These are phyloP conservation scores for Intellagama lesueurii DNA, from an alignment of 2,797 vertebrate genomes.

Conservation along the genomic window DNA sequence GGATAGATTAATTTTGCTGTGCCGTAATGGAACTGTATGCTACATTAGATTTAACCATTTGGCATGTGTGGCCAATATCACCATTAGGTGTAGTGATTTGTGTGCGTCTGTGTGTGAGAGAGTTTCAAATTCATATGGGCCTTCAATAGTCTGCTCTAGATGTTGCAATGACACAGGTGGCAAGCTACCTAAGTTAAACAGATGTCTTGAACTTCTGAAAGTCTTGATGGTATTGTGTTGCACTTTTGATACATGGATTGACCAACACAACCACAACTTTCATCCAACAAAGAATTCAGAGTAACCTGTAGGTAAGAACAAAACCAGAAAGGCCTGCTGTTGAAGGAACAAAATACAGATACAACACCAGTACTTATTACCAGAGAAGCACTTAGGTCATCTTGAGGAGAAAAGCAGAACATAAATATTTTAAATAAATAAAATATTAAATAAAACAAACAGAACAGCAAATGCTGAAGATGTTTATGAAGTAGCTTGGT, in stretches of 20 bases:
- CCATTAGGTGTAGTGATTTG: slow-evolving; percentile 83
- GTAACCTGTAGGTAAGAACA: not conserved
- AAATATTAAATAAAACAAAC: too few species aligned
- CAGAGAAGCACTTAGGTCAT: not conserved
- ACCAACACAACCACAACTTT: slow-evolving; percentile 7
- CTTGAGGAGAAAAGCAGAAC: too few species aligned
- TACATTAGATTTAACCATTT: slow-evolving; percentile 89
- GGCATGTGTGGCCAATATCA: slow-evolving; percentile 84
- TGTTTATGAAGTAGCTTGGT: not conserved
- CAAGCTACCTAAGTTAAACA: slow-evolving; percentile 49
- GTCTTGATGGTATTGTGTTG: slow-evolving; percentile 10
- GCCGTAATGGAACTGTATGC: slow-evolving; percentile 88
- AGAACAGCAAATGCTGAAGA: not conserved
- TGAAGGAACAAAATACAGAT: not conserved
- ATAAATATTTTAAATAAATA: too few species aligned
- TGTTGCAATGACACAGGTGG: slow-evolving; percentile 43
- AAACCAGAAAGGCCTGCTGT: not conserved
- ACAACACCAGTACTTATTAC: not conserved
- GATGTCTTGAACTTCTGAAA: slow-evolving; percentile 34
- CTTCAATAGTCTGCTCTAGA: slow-evolving; percentile 69
- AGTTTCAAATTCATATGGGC: slow-evolving; percentile 77
- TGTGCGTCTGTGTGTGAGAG: slow-evolving; percentile 67
- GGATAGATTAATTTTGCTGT: slow-evolving; percentile 84
- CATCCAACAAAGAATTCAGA: slow-evolving; percentile 3
- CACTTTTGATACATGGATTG: not conserved